phyloP scores from a whole-genome alignment of 1,140 invertebrate species.

The Hermetia illucens region DNA sequence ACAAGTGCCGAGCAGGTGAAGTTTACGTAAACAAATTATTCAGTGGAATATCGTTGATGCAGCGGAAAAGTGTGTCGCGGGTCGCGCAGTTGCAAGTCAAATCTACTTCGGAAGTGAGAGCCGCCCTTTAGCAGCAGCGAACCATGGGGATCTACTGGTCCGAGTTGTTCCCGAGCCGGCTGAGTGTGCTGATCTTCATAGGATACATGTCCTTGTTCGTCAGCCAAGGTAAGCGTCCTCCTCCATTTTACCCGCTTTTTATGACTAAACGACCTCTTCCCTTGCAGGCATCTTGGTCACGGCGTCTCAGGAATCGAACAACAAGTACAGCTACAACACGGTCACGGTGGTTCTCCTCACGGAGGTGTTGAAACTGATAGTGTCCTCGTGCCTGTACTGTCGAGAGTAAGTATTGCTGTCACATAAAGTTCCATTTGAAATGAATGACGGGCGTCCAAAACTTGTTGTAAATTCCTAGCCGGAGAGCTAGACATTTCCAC shows the following conservation, averaged over 20 bases:
- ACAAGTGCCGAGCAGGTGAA: too few species aligned
- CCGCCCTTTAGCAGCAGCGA: too few species aligned
- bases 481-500: too few species aligned
- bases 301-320: conserved; percentile 66
- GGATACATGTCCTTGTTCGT: conserved; percentile 71
- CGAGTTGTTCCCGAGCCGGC: conserved; percentile 69
- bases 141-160: conserved; percentile 38
- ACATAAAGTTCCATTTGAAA: too few species aligned
- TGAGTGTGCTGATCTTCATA: conserved; percentile 63
- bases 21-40: too few species aligned
- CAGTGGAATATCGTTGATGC: too few species aligned
- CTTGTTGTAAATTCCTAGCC: too few species aligned
- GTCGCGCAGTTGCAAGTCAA: too few species aligned
- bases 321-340: conserved; percentile 76
- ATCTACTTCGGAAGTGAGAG: too few species aligned
- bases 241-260: neutral
- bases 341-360: conserved; percentile 77
- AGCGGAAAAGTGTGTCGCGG: too few species aligned
- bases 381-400: conserved; percentile 56
- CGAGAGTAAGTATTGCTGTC: conserved; percentile 45
- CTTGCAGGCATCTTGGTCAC: conserved; percentile 74
- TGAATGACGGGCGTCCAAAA: too few species aligned
- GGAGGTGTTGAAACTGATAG: conserved; percentile 71
- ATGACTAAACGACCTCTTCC: neutral
- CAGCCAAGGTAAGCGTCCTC: conserved; percentile 50